Base-by-base conservation (phyloP, 2,113 vertebrate species). In the Pangasianodon hypophthalmus region DNA sequence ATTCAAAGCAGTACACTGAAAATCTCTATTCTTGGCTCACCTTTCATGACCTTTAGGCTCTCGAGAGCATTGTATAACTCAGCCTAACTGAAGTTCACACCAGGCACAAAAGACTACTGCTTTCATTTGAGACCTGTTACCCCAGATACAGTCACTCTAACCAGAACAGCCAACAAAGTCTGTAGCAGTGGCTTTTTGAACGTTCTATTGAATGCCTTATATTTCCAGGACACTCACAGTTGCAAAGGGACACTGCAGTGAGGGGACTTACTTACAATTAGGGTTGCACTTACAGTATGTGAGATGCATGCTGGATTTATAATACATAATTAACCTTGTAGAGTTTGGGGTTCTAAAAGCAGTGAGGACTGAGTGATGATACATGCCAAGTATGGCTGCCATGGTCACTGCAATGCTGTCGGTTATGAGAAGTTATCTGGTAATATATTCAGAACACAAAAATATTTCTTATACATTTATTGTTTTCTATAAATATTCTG, bases 261-360 rank as follows among this genome's bases (percentile, higher is more conserved):
- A 50, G 69, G 71, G 73, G 71, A 77, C 84, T 86, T 88, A n/a
- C n/a, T n/a, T n/a, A n/a, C 88, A 90, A 86, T 90, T 88, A 86
- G 86, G 37, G 75, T 19, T 13, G 81, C 80, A 50, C 82, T 83
- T 82, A n/a, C n/a, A n/a, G n/a, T n/a, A 87, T 86, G 83, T 73
- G 84, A 85, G 69, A 75, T 3, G 82, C 83, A 79, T 69, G 64
- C 90, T 88, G 84, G 84, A 92, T 90, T 90, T 91, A 90, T 91
- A 88, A 91, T 88, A 88, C 84, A 67, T 88, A 89, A 91, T 92
- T 89, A 91, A 91, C 85, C 88, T 92, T 86, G 87, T 77, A 48
- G 58, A 80, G 26, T 0, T 4, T n/a, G 13, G 6, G 48, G 26
- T n/a, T 52, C 11, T 67, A 64, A 58, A 58, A 37, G 26, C 48